These are phyloP conservation scores for Musca vetustissima DNA, from an alignment of 1,140 invertebrate species.

Conservation along the genomic window DNA sequence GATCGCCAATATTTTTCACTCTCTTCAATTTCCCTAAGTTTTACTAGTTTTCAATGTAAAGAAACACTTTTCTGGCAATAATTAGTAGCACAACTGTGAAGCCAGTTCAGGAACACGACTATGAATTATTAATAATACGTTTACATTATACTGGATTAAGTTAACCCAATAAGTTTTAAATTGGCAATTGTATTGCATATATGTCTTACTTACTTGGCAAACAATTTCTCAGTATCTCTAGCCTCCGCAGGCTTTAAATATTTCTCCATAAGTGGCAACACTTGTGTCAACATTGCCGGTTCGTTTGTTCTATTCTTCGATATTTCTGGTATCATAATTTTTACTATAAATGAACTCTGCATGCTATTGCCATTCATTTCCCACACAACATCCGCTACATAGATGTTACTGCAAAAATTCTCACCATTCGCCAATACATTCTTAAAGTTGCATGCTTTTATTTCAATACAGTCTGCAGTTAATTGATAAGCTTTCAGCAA, in stretches of 20 bases:
- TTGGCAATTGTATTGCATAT: no score
- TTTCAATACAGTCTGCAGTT: background rate
- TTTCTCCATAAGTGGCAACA: background rate
- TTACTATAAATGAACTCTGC: background rate
- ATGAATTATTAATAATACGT: no score
- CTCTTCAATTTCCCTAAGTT: no score
- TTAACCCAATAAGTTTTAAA: no score
- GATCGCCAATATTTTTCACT: no score
- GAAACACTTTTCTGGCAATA: no score
- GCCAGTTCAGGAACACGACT: no score
- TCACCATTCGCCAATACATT: slow-evolving; percentile 32
- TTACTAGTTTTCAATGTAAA: no score
- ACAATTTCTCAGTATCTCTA: no score
- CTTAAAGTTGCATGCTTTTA: slow-evolving; percentile 7
- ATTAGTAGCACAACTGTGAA: no score
- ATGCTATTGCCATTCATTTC: slow-evolving; percentile 7
- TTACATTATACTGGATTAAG: no score
- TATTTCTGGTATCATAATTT: slow-evolving; percentile 7
- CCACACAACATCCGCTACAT: slow-evolving; percentile 39
- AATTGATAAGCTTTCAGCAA: background rate
- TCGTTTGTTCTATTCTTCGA: background rate
- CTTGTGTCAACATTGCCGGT: background rate
- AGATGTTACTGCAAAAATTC: slow-evolving; percentile 54
- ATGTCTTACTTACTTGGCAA: no score
- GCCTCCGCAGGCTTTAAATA: background rate